phyloP scores from a whole-genome alignment of 1,140 invertebrate species.

The Battus philenor region DNA sequence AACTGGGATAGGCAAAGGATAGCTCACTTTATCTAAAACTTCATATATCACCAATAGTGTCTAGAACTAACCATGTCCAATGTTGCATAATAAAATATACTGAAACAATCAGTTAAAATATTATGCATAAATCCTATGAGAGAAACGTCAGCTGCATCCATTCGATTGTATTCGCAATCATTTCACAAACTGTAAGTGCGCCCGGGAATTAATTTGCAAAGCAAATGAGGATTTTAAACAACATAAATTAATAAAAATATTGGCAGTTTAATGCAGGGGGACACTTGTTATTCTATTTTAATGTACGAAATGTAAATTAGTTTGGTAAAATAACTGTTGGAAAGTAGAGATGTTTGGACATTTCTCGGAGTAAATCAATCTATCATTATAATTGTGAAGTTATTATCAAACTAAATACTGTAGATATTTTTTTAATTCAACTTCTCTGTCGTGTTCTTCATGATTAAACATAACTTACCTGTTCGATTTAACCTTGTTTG shows the following conservation, averaged over 20 bases:
- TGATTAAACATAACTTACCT: no score
- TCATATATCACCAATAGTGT: neutral
- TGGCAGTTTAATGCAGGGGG: conserved; percentile 12
- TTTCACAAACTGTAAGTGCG: conserved; percentile 40
- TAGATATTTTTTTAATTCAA: no score
- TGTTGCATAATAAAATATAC: conserved; percentile 16
- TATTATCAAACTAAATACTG: no score
- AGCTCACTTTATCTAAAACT: no score
- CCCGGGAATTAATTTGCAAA: conserved; percentile 50
- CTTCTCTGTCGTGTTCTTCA: no score
- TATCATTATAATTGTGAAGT: no score
- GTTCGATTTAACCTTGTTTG: no score
- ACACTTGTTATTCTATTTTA: conserved; percentile 6
- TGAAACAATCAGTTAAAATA: conserved; percentile 18
- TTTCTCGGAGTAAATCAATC: no score
- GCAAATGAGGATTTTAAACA: conserved; percentile 41
- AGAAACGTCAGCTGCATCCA: conserved; percentile 43
- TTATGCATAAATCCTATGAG: conserved; percentile 31
- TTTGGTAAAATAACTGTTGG: no score
- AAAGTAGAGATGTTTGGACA: no score
- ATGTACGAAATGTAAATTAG: no score
- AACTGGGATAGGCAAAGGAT: no score
- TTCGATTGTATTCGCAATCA: conserved; percentile 33
- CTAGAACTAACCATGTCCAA: neutral
- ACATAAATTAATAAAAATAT: conserved; percentile 31